A percentile compares a stretch with the other conserved stretches of the same genome.
phyloP scores from a whole-genome alignment of 2,888 invertebrate species.

The Cyrtodaria siliqua region DNA sequence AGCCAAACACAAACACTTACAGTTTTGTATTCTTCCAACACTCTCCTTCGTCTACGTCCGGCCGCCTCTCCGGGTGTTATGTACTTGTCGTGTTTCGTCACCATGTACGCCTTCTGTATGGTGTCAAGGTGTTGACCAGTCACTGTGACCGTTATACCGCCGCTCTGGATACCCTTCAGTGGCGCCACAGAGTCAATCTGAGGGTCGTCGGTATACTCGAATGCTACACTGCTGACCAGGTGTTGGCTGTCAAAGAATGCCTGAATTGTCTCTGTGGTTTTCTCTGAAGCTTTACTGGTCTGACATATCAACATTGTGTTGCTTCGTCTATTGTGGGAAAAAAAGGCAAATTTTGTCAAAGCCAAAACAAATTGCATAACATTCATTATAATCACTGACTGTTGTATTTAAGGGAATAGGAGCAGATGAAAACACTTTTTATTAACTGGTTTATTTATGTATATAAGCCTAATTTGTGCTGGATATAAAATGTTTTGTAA shows the following conservation, averaged over 20 bases:
- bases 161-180: conserved; percentile 87
- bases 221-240: conserved; percentile 88
- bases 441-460: too few species aligned
- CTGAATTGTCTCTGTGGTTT: conserved; percentile 88
- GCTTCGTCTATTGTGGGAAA: too few species aligned
- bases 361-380: too few species aligned
- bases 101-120: conserved; percentile 97
- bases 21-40: conserved; percentile 87
- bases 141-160: conserved; percentile 97
- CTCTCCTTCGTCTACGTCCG: not conserved
- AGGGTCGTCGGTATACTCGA: conserved; percentile 95
- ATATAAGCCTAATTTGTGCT: too few species aligned
- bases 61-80: conserved; percentile 84
- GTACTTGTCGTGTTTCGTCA: conserved; percentile 86
- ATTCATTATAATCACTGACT: too few species aligned
- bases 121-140: conserved; percentile 96
- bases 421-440: too few species aligned
- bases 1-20: too few species aligned
- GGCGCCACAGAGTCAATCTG: conserved; percentile 94
- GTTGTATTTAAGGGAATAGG: too few species aligned
- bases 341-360: too few species aligned
- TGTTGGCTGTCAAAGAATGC: conserved; percentile 93
- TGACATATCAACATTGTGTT: too few species aligned
- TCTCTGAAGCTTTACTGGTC: too few species aligned
- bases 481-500: too few species aligned